Evolutionary conservation across 2,888 invertebrate genomes (phyloP).

Genomic region (Chymomyza fuscimana): DNA sequence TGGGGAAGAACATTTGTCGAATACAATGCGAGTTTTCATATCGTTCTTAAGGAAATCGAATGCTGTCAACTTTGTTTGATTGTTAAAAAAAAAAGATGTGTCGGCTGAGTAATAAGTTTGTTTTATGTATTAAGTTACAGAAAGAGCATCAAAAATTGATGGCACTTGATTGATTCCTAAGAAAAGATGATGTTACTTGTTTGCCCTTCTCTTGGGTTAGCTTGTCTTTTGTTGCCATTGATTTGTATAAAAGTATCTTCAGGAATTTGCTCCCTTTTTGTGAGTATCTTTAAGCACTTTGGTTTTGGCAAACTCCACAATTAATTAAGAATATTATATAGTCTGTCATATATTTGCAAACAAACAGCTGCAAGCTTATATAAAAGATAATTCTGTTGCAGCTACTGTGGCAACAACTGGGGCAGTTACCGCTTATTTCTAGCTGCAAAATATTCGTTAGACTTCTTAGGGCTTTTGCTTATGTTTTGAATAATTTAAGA

Average conservation of each 20-base stretch:
- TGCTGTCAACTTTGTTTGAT: neutral
- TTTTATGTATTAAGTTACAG: neutral
- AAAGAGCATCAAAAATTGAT: neutral
- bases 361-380: neutral
- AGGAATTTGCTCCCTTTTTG: neutral
- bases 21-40: neutral
- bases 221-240: too few species aligned
- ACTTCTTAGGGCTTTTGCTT: slow-evolving; percentile 42
- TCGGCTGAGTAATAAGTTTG: neutral
- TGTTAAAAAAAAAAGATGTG: neutral
- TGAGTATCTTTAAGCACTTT: neutral
- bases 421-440: neutral
- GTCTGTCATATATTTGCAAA: neutral
- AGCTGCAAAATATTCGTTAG: neutral
- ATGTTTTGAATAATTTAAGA: slow-evolving; percentile 67
- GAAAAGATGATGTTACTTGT: neutral
- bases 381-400: neutral
- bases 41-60: neutral
- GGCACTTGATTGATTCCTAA: neutral
- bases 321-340: neutral
- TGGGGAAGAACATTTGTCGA: neutral
- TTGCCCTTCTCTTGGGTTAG: neutral
- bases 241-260: neutral
- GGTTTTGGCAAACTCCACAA: neutral
- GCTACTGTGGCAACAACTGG: neutral